These are phyloP conservation scores for Cabera pusaria DNA, from an alignment of 2,888 invertebrate species.

Conservation along the genomic window DNA sequence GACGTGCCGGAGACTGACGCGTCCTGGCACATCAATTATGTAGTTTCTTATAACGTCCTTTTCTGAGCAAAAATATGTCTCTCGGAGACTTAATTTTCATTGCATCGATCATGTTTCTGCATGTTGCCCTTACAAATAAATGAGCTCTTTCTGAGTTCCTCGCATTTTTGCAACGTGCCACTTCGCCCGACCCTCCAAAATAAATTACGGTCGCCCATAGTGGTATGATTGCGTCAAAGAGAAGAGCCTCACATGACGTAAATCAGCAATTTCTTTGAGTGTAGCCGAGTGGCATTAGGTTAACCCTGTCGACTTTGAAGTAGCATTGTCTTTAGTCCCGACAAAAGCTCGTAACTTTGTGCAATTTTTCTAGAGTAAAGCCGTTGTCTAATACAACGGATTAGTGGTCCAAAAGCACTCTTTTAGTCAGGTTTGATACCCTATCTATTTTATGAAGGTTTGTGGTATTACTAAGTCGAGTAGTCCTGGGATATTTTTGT, in stretches of 20 bases:
- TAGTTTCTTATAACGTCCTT: constrained; percentile 42
- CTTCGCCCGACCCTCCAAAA: constrained; percentile 16
- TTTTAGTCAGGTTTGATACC: constrained; percentile 23
- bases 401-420: constrained; percentile 32
- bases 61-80: constrained; percentile 36
- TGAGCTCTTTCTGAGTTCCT: constrained; percentile 11
- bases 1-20: constrained; percentile 46
- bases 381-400: constrained; percentile 49
- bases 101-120: constrained; percentile 13
- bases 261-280: constrained; percentile 60
- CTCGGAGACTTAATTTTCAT: constrained; percentile 29
- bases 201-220: constrained; percentile 33
- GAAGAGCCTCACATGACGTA: constrained; percentile 43
- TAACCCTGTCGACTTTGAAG: constrained; percentile 55
- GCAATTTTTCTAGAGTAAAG: constrained; percentile 37
- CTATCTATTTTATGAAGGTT: no score
- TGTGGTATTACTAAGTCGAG: no score
- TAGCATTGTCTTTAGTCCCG: constrained; percentile 48
- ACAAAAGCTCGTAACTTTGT: constrained; percentile 50
- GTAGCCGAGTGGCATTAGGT: constrained; percentile 53
- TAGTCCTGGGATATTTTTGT: no score
- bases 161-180: constrained; percentile 19
- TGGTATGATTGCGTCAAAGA: constrained; percentile 39
- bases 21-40: constrained; percentile 50
- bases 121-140: constrained; percentile 11